phyloP scores from a whole-genome alignment of 2,113 vertebrate genomes.

The Alethe diademata region DNA sequence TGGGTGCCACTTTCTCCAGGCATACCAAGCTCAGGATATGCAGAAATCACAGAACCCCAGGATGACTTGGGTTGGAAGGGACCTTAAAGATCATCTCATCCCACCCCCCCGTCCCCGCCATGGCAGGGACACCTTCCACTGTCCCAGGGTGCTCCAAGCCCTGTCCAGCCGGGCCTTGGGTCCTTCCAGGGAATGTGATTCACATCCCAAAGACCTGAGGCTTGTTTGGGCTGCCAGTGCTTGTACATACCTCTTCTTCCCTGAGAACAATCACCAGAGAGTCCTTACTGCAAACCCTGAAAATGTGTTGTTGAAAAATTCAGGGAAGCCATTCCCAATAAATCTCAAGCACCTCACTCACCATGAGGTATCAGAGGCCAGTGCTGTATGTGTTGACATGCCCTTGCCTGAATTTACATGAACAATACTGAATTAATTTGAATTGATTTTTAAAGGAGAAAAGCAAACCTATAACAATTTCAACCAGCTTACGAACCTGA shows the following conservation, averaged over 20 bases:
- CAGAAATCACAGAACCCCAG: background rate
- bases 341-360: background rate
- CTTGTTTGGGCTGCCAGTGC: background rate
- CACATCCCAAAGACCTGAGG: background rate
- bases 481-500: background rate
- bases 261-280: fast-evolving
- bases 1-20: background rate
- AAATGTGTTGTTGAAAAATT: background rate
- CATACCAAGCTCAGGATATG: background rate
- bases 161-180: fast-evolving
- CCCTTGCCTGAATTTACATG: background rate
- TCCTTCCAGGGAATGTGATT: background rate
- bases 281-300: background rate
- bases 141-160: background rate
- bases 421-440: background rate
- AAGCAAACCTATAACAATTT: background rate
- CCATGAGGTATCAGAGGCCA: background rate
- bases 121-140: background rate
- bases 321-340: background rate
- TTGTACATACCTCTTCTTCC: background rate
- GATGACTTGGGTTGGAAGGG: fast-evolving
- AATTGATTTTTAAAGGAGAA: background rate
- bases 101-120: too few species aligned
- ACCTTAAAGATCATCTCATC: background rate
- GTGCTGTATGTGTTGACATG: too few species aligned